These are phyloP conservation scores for Cheilosia soror DNA, from an alignment of 2,888 invertebrate genomes.

Conservation along the genomic window DNA sequence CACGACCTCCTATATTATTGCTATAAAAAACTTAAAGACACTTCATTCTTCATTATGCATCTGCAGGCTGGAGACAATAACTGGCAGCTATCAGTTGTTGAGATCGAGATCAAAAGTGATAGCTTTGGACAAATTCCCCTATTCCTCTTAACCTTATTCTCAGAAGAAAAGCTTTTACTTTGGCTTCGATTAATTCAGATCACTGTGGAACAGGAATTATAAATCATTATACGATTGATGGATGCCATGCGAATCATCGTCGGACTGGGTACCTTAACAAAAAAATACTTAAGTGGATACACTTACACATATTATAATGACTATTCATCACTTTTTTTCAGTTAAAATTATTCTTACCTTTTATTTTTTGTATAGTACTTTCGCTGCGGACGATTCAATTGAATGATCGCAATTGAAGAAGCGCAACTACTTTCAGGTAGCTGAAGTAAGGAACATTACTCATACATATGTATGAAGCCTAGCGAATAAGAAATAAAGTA, in stretches of 20 bases:
- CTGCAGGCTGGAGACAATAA: neutral
- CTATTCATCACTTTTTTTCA: too few species aligned
- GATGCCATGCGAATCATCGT: neutral
- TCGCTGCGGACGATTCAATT: constrained; percentile 64
- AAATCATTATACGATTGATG: constrained; percentile 19
- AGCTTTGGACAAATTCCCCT: constrained; percentile 12
- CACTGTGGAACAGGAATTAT: constrained; percentile 19
- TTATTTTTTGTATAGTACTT: constrained; percentile 31
- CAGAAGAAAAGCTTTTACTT: constrained; percentile 54
- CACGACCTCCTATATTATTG: neutral
- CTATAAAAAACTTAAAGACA: neutral
- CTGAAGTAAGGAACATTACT: neutral
- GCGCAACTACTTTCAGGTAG: constrained; percentile 46
- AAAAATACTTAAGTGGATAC: too few species aligned
- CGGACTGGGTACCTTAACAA: too few species aligned
- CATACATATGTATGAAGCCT: neutral
- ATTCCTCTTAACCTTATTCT: constrained; percentile 8
- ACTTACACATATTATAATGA: too few species aligned
- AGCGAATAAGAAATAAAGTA: constrained; percentile 23
- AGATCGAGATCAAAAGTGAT: neutral
- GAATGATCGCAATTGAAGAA: constrained; percentile 26
- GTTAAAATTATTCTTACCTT: too few species aligned
- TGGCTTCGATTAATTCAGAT: constrained; percentile 41
- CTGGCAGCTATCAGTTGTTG: neutral
- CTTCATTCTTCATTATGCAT: constrained; percentile 13